phyloP scores from a whole-genome alignment of 2,888 invertebrate genomes.

The Cheilosia scutellata region DNA sequence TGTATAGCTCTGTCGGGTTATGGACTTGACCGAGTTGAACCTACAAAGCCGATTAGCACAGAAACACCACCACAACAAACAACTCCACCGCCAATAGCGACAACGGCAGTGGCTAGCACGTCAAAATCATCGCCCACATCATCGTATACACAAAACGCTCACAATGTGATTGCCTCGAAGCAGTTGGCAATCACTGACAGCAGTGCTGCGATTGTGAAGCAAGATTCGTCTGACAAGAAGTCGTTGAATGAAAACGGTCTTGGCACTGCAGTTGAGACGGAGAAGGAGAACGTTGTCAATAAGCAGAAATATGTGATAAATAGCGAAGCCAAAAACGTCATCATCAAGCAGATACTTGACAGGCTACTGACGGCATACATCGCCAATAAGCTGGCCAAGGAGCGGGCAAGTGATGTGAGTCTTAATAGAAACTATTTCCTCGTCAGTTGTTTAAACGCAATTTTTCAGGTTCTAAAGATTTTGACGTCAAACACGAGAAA shows the following conservation, averaged over 20 bases:
- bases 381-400: slow-evolving; percentile 89
- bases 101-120: slow-evolving; percentile 63
- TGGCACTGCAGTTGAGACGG: slow-evolving; percentile 79
- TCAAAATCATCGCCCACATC: slow-evolving; percentile 77
- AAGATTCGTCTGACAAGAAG: slow-evolving; percentile 80
- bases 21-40: slow-evolving; percentile 78
- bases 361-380: slow-evolving; percentile 94
- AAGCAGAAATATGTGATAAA: slow-evolving; percentile 80
- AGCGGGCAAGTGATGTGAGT: slow-evolving; percentile 89
- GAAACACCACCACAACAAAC: slow-evolving; percentile 75
- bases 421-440: slow-evolving; percentile 78
- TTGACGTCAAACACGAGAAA: slow-evolving; percentile 98
- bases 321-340: slow-evolving; percentile 85
- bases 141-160: slow-evolving; percentile 83
- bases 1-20: slow-evolving; percentile 93
- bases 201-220: slow-evolving; percentile 77
- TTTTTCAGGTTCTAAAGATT: slow-evolving; percentile 91
- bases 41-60: slow-evolving; percentile 51
- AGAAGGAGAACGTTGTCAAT: slow-evolving; percentile 77
- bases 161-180: slow-evolving; percentile 82
- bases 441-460: neutral
- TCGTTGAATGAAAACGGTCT: slow-evolving; percentile 77
- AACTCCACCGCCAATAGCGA: slow-evolving; percentile 55
- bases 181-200: slow-evolving; percentile 80
- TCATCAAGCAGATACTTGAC: slow-evolving; percentile 87